Percentiles rank a stretch among this genome's conserved stretches.
Conservation (phyloP, 2,888 invertebrate genomes). For the Saturnia pavonia region DNA sequence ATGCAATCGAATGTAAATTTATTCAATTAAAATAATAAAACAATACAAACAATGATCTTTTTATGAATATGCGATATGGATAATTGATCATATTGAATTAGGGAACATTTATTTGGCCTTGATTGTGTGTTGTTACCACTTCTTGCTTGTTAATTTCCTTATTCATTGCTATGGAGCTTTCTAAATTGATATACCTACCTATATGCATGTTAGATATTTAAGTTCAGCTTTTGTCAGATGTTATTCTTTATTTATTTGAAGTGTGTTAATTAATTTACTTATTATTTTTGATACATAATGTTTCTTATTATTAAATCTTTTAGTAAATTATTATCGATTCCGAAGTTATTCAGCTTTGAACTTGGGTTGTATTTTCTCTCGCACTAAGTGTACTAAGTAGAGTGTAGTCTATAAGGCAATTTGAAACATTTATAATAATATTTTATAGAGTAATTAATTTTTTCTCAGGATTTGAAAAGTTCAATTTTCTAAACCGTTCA, state of each 20-base stretch:
- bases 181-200: slow-evolving; percentile 16
- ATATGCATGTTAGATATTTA: slow-evolving; percentile 2
- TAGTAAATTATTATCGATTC: too few relatives aligned
- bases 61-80: not conserved
- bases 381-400: too few relatives aligned
- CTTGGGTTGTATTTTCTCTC: too few relatives aligned
- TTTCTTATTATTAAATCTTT: too few relatives aligned
- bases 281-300: not conserved
- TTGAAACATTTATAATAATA: too few relatives aligned
- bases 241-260: not conserved
- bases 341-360: too few relatives aligned
- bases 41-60: not conserved
- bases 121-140: slow-evolving; percentile 36
- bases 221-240: not conserved
- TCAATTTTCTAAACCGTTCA: too few relatives aligned
- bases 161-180: slow-evolving; percentile 15
- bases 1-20: not conserved
- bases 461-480: too few relatives aligned
- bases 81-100: not conserved
- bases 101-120: slow-evolving; percentile 24
- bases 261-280: not conserved
- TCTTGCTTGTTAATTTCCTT: slow-evolving; percentile 20
- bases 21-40: not conserved
- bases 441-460: too few relatives aligned
- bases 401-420: too few relatives aligned